These are phyloP conservation scores for Corvus moneduloides DNA, from an alignment of 2,113 vertebrate species.

Conservation along the genomic window DNA sequence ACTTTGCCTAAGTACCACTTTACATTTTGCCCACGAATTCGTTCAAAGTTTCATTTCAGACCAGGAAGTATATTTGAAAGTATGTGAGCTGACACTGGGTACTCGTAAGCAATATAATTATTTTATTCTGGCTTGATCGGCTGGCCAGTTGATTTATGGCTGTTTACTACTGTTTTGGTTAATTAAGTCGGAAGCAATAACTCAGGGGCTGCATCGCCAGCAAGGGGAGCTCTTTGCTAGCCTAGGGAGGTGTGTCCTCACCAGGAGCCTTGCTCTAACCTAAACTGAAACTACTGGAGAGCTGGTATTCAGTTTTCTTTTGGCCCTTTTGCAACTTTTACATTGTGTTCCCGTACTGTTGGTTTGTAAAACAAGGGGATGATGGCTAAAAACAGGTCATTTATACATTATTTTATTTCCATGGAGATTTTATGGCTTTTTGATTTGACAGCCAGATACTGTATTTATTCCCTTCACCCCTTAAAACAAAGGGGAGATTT, in stretches of 20 bases:
- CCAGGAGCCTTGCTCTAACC: not conserved
- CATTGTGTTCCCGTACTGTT: not conserved
- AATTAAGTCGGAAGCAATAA: not conserved
- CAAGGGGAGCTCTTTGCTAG: constrained; percentile 65
- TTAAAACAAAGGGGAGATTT: not conserved
- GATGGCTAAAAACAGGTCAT: not conserved
- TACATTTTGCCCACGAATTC: not conserved
- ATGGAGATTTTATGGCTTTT: not conserved
- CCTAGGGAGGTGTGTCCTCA: not conserved
- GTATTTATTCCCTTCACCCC: not conserved
- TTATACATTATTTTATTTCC: not conserved
- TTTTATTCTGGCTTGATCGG: not conserved
- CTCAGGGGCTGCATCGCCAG: constrained; percentile 6
- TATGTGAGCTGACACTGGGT: not conserved
- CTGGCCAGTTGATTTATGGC: not conserved
- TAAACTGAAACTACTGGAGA: not conserved
- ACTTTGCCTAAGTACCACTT: not conserved
- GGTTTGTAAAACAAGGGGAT: not conserved
- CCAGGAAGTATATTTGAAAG: not conserved
- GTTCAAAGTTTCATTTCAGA: not conserved
- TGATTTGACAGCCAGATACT: not conserved
- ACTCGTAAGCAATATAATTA: not conserved
- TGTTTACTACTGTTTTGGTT: not conserved
- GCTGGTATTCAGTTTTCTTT: not conserved
- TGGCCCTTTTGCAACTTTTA: not conserved